phyloP scores from a whole-genome alignment of 2,797 vertebrate species.

The Echeneis naucrates region DNA sequence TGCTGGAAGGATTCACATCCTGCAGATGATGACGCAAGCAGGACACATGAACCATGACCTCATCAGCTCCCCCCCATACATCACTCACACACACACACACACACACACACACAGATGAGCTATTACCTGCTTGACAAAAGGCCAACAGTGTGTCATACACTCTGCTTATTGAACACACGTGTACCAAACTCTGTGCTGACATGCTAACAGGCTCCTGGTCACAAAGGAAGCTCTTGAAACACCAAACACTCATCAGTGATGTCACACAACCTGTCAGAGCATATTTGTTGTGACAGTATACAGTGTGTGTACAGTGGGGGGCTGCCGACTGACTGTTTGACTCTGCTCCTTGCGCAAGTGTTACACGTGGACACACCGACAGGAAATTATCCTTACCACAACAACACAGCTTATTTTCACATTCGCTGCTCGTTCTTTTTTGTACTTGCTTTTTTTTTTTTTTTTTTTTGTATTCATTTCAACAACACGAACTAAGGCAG shows the following conservation, averaged over 20 bases:
- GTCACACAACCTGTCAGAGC: slow-evolving; percentile 55
- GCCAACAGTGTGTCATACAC: slow-evolving; percentile 23
- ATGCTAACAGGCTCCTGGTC: slow-evolving; percentile 34
- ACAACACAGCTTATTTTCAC: not conserved
- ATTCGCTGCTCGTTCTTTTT: not conserved
- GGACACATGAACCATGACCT: slow-evolving; percentile 75
- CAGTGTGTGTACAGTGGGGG: slow-evolving; percentile 33
- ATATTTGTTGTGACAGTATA: slow-evolving; percentile 30
- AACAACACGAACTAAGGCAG: not conserved
- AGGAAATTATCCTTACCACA: slow-evolving; percentile 12
- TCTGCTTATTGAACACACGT: slow-evolving; percentile 22
- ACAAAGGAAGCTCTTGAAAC: slow-evolving; percentile 34
- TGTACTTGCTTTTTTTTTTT: not conserved
- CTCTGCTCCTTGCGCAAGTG: slow-evolving; percentile 38
- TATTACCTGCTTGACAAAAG: slow-evolving; percentile 35
- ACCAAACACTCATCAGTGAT: slow-evolving; percentile 47
- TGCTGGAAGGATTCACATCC: slow-evolving; percentile 48
- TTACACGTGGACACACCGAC: slow-evolving; percentile 1
- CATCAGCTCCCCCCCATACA: slow-evolving; percentile 62
- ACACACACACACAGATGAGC: slow-evolving; percentile 15
- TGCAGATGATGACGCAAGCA: slow-evolving; percentile 73
- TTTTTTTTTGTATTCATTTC: no score
- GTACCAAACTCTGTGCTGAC: no score
- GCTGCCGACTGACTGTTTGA: slow-evolving; percentile 15
- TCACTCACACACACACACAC: no score